Conservation (phyloP, 2,113 vertebrate species). For the Cryptomyrus ogoouensis region DNA sequence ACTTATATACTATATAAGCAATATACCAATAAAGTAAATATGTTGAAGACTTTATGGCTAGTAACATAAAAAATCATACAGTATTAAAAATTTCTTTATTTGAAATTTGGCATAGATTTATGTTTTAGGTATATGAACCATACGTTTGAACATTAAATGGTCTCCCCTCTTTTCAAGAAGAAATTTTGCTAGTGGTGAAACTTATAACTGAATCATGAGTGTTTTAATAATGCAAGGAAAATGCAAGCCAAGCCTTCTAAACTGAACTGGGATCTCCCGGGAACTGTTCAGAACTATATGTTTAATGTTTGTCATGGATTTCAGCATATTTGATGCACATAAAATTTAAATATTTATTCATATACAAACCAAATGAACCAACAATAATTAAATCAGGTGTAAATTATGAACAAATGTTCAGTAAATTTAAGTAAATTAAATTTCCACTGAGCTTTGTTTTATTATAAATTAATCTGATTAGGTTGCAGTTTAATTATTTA, state of each 20-base stretch:
- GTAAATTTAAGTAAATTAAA: slow-evolving; percentile 1
- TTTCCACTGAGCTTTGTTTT: background rate
- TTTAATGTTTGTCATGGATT: background rate
- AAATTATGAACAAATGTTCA: background rate
- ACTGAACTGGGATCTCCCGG: background rate
- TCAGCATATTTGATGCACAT: background rate
- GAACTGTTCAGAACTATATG: background rate
- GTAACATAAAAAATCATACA: background rate
- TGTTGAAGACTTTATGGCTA: background rate
- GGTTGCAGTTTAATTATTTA: background rate
- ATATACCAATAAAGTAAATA: background rate
- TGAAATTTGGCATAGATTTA: background rate
- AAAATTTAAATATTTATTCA: background rate
- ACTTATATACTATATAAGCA: background rate
- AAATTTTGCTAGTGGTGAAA: background rate
- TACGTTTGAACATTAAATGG: background rate
- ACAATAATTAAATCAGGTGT: slow-evolving; percentile 4
- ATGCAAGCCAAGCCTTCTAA: background rate
- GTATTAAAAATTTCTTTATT: background rate
- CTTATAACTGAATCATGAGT: background rate
- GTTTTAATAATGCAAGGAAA: background rate
- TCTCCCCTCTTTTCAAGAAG: background rate
- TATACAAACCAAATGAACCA: background rate
- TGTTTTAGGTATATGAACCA: background rate
- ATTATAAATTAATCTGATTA: slow-evolving; percentile 2